phyloP scores from a whole-genome alignment of 2,113 vertebrate genomes.

The Scolopax mira region DNA sequence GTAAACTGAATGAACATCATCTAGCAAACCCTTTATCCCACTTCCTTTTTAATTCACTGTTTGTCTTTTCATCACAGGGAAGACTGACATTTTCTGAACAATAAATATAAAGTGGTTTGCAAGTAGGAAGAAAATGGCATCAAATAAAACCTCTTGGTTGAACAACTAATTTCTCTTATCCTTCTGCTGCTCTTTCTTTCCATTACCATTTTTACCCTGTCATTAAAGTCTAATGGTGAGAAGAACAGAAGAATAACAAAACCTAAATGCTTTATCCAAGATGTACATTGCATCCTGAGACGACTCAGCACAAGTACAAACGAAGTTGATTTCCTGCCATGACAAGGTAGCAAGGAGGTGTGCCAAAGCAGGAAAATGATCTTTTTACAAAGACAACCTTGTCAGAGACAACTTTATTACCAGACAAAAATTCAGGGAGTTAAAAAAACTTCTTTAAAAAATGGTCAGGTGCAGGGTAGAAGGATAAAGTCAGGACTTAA shows the following conservation, averaged over 20 bases:
- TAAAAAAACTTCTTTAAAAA: background rate
- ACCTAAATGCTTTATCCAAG: background rate
- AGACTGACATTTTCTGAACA: background rate
- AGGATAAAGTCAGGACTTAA: constrained; percentile 3
- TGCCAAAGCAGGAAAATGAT: background rate
- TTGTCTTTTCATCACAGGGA: background rate
- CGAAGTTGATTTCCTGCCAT: background rate
- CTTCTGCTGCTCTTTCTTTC: background rate
- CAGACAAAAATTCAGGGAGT: background rate
- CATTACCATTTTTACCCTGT: background rate
- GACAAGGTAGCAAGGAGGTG: background rate
- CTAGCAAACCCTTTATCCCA: background rate
- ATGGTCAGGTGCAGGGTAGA: background rate
- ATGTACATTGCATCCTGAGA: background rate
- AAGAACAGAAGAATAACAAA: background rate
- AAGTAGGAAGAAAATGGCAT: background rate
- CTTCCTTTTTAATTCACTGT: background rate
- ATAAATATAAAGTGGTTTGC: background rate
- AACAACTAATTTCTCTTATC: background rate
- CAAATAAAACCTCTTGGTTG: background rate
- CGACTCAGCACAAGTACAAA: background rate
- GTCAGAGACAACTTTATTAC: constrained; percentile 1
- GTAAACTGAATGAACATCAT: background rate
- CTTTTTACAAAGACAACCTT: background rate
- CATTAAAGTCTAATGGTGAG: background rate